Conservation (phyloP, 1,140 invertebrate species). For the Aphis gossypii region DNA sequence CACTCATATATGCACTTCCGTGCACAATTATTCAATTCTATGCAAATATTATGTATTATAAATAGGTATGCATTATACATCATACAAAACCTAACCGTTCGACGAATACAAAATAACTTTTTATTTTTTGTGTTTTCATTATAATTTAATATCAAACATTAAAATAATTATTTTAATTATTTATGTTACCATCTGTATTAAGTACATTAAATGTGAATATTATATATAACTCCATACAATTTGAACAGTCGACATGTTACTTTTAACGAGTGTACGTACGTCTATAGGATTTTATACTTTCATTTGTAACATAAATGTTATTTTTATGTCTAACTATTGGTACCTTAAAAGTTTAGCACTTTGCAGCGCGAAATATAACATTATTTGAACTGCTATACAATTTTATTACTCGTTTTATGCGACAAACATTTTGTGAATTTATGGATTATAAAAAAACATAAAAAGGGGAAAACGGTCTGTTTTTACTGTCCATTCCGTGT, state of each 20-base stretch:
- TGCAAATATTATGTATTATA: neutral
- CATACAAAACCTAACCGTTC: neutral
- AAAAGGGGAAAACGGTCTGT: neutral
- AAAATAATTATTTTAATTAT: neutral
- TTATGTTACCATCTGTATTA: neutral
- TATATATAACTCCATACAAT: neutral
- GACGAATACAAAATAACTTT: neutral
- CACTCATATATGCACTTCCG: neutral
- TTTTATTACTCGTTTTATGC: constrained; percentile 55
- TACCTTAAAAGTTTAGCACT: constrained; percentile 45
- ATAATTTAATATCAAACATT: neutral
- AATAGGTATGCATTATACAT: neutral
- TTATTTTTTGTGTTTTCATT: neutral
- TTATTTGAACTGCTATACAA: constrained; percentile 45
- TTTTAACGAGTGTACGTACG: constrained; percentile 33
- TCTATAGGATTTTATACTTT: constrained; percentile 28
- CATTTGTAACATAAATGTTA: constrained; percentile 46
- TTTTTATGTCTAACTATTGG: constrained; percentile 42
- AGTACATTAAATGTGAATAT: neutral
- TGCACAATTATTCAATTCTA: neutral
- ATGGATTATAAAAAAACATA: constrained; percentile 45
- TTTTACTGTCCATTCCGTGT: constrained; percentile 21
- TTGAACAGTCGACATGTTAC: constrained; percentile 30
- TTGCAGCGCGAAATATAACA: constrained; percentile 20
- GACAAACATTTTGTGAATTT: constrained; percentile 51